Base-by-base conservation (phyloP, 2,797 vertebrate species). In the Semaprochilodus insignis region DNA sequence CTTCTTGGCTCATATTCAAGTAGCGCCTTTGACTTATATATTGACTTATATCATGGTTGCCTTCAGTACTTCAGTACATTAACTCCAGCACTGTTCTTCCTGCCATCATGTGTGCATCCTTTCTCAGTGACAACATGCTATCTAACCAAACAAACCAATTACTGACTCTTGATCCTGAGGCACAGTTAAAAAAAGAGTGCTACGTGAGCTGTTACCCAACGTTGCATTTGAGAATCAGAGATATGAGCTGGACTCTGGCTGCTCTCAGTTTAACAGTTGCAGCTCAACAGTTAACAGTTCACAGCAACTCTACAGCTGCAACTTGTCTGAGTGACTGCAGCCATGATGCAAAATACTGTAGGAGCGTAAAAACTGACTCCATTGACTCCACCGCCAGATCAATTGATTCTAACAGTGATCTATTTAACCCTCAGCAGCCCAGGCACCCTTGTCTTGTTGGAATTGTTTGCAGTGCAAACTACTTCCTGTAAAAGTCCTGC, bases 151-250 rank as follows among this genome's bases (percentile, higher is more conserved):
- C 40, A 48, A 70, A 70, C 48, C 40, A 70, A 48, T n/a, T 23
- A 40, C 66, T 69, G 66, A 69, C 8, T 69, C 34, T 48, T 44
- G 34, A 48, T 48, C 67, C 67, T 48, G 67, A 70, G 48, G 67
- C 67, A 70, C 67, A 70, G 67, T 48, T 70, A 11, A 36, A 48
- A 70, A 48, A 70, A n/a, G 40, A 70, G 65, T 3, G 19, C 34
- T 23, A 15, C 21, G 36, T 15, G 11, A 70, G 67, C 67, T 44
- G 2, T 70, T 70, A 48, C 40, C 23, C 36, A 70, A 48, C 4
- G n/a, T 23, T n/a, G 3, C 36, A 69, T 69, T 36, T 44, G 36
- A 15, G 67, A 48, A 48, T 70, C 67, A 48, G 67, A 70, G 67
- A 70, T 48, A 70, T 23, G 67, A 48, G 40, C 40, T 48, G 21